Evolutionary conservation across 2,113 vertebrate genomes (phyloP), one percentile per base, ranked within the genome.

Genomic region (Petromus typicus): DNA sequence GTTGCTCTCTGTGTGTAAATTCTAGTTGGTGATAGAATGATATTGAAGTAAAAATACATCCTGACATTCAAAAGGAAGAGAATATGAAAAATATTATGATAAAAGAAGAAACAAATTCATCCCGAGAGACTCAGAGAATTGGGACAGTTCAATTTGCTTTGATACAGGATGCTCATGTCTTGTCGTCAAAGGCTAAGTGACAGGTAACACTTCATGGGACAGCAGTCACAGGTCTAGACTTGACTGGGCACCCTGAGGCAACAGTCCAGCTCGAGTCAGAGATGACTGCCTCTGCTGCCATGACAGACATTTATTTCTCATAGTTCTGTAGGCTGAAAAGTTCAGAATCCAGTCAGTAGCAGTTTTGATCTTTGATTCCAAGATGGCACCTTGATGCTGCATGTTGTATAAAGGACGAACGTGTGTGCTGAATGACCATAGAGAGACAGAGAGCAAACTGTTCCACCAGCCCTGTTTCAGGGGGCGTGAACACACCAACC

Each of bases 21-120:
- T 51, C n/a, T 78, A 51, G 78, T 25, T 23, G 25, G 30, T 64
- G 23, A 11, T 30, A 0, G 22, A 95, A 67, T 56, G n/a, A 63
- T 27, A 1, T 59, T 48, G 14, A 93, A 90, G n/a, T 88, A 13
- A 83, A 57, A 90, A 64, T 40, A 79, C 59, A 73, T 30, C 48
- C n/a, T 90, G 43, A 83, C 32, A 73, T 48, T 78, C 54, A 23
- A 92, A 95, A 93, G 43, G 63, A 34, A 82, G 78, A 76, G 76
- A 25, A 45, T 71, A 34, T 37, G 45, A 80, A 96, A 66, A 1
- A 23, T 85, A 54, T 9, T 48, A 8, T 54, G 32, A 32, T 63
- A 66, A 66, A 84, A 13, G 9, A 54, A 76, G n/a, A 80, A 61
- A 43, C 13, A 14, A 73, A 27, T 86, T 86, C 13, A 54, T 40